Conservation (phyloP, 1,140 invertebrate genomes). For the Leptopilina boulardi region DNA sequence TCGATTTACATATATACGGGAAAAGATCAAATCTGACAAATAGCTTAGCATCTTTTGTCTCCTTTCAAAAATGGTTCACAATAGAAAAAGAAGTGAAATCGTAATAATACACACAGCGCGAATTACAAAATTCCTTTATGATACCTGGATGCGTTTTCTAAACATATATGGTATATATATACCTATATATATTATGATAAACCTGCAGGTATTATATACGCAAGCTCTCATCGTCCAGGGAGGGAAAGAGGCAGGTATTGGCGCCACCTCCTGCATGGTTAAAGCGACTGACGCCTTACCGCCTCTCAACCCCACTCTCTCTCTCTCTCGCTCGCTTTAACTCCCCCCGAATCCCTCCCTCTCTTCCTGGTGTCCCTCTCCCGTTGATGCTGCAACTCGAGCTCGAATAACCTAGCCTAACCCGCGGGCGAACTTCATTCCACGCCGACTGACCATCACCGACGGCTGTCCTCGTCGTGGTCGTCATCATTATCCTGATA, state of each 20-base stretch:
- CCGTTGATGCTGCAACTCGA: conserved; percentile 70
- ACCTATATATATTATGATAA: too few relatives aligned
- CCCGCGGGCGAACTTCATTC: conserved; percentile 74
- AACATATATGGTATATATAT: too few relatives aligned
- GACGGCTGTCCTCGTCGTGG: conserved; percentile 71
- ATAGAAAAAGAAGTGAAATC: too few relatives aligned
- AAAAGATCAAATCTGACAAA: too few relatives aligned
- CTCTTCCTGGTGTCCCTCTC: conserved; percentile 56
- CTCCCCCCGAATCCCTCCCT: conserved; percentile 55
- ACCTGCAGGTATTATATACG: conserved; percentile 67
- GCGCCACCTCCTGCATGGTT: conserved; percentile 74
- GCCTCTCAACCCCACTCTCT: conserved; percentile 55
- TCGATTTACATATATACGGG: too few relatives aligned
- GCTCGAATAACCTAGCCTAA: conserved; percentile 72
- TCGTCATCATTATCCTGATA: conserved; percentile 52
- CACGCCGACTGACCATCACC: conserved; percentile 76
- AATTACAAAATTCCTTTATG: conserved; percentile 49
- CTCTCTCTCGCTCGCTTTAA: conserved; percentile 53
- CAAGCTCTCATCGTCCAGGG: conserved; percentile 66
- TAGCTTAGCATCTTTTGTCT: too few relatives aligned
- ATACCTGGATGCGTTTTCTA: conserved; percentile 51
- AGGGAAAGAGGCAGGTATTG: conserved; percentile 69
- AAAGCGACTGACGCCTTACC: conserved; percentile 72
- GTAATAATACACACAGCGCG: too few relatives aligned
- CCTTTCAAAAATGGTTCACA: too few relatives aligned